Conservation (phyloP, 2,113 vertebrate genomes). For the Phycodurus eques region DNA sequence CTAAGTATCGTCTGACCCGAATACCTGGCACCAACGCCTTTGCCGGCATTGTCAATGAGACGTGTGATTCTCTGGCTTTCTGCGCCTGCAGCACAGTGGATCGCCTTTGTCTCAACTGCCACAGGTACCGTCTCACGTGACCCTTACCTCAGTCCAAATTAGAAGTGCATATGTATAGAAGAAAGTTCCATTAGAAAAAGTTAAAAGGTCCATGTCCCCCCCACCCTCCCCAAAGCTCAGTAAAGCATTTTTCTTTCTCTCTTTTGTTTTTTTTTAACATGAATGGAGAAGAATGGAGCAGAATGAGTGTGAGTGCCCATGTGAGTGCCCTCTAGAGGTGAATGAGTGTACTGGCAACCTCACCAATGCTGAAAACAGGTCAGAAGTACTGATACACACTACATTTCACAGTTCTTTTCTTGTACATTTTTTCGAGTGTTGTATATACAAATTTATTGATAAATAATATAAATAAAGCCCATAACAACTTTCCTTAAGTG, state of each 20-base stretch:
- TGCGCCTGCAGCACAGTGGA: constrained; percentile 98
- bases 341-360: constrained; percentile 98
- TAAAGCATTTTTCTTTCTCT: not conserved
- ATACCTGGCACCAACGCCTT: constrained; percentile 96
- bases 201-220: not conserved
- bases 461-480: no score
- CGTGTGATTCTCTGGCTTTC: constrained; percentile 93
- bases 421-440: not conserved
- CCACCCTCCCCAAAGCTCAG: no score
- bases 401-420: not conserved
- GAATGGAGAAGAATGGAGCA: constrained; percentile 87
- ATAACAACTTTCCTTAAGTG: no score
- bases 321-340: constrained; percentile 97
- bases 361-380: constrained; percentile 95
- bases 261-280: not conserved
- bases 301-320: constrained; percentile 97
- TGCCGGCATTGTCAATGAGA: constrained; percentile 96
- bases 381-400: constrained; percentile 22
- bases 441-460: no score
- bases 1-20: constrained; percentile 89
- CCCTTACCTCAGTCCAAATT: not conserved
- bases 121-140: constrained; percentile 75
- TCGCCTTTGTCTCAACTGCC: constrained; percentile 97
- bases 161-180: not conserved
- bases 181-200: not conserved